Base-by-base conservation (phyloP, 2,113 vertebrate genomes). In the Pampusana beccarii region DNA sequence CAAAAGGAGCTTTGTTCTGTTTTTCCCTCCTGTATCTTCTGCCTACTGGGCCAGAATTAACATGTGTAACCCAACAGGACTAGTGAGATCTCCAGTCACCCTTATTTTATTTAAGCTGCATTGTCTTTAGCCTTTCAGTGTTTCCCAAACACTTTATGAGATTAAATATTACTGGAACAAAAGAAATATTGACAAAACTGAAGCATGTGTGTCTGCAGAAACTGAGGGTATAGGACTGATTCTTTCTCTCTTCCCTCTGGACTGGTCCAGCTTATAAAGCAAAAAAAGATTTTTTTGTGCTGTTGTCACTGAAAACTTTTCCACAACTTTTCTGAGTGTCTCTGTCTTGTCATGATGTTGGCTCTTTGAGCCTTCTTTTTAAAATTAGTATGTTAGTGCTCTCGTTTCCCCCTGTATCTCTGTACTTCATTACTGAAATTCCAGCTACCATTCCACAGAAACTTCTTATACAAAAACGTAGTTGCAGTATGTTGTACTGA, bases 1-100 rank as follows among this genome's bases (percentile, higher is more conserved):
- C 58, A 96, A 94, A 93, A 90, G 58, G 50, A 82, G 62, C 42
- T 83, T 94, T 91, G 88, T 96, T 93, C 79, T 67, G 26, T 13
- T 86, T 94, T 96, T 4, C 12, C 20, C 54, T 80, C 62, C 84
- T 81, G 5, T 51, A 62, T 74, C 60, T 86, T 78, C 56, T 86
- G 90, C 69, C 60, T 67, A 10, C 25, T 66, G 56, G 54, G 62
- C 42, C 31, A 65, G 64, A 90, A 92, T 81, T 86, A 88, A 83
- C 69, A n/a, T 10, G 57, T 18, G 36, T n/a, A 92, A 88, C 64
- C 33, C 60, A 90, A 34, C 20, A 46, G 36, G 56, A 62, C 71
- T 51, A 73, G 44, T 18, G 38, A 88, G 13, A 36, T 75, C 56
- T 79, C 24, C 42, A 34, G 42, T 46, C 46, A 36, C 29, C 21